Percentiles rank a stretch among this genome's conserved stretches.
Conservation (phyloP, 2,113 vertebrate species). For the Apodemus sylvaticus region DNA sequence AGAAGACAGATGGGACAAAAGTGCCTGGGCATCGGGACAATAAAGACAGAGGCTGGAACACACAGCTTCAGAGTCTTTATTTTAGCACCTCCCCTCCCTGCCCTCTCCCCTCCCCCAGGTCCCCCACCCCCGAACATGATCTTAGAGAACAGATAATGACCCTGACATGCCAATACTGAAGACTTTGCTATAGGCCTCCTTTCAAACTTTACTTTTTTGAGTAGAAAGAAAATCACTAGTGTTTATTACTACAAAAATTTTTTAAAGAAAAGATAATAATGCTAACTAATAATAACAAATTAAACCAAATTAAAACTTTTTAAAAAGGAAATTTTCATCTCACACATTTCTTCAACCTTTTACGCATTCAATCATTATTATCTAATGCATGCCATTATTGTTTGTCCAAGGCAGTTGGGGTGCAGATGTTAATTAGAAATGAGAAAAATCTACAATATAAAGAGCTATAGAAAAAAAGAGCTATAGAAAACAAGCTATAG, state of each 20-base stretch:
- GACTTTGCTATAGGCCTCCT: neutral
- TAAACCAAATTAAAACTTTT: neutral
- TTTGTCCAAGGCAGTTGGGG: neutral
- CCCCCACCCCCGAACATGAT: fast-evolving
- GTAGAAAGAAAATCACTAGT: neutral
- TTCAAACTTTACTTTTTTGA: neutral
- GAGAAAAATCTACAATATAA: neutral
- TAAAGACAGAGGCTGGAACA: neutral
- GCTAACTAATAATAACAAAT: neutral
- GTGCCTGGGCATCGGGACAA: neutral
- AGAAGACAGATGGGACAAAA: neutral
- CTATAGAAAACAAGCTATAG: neutral
- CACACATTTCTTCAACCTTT: too few species aligned
- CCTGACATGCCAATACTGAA: neutral
- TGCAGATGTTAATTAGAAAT: neutral
- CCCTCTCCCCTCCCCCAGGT: too few species aligned
- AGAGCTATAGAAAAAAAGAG: neutral
- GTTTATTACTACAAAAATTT: neutral
- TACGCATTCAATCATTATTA: neutral
- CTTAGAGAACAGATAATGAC: neutral
- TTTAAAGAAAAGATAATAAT: neutral
- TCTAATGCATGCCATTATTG: neutral
- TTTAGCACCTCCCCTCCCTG: too few species aligned
- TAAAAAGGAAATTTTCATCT: neutral
- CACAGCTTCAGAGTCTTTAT: neutral